Evolutionary conservation across 2,797 vertebrate genomes (phyloP), one percentile per base, ranked within the genome.

Genomic region (Molossus molossus): DNA sequence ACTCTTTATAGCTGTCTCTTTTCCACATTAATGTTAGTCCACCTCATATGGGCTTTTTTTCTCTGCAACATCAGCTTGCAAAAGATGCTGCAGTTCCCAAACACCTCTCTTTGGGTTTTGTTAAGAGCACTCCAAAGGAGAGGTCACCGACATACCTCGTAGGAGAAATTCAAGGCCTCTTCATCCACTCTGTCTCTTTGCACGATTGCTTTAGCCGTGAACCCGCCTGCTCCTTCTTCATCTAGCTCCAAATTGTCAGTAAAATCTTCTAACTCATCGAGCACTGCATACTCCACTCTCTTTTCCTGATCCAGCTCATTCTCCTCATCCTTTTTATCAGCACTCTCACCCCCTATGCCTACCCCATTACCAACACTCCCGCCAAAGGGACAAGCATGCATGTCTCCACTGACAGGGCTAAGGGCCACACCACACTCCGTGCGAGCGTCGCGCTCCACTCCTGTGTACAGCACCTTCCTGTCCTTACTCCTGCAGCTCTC

Each of bases 261-360:
- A 98, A 99, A 99, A 98, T 99, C 99, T 98, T 99, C 99, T 98
- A 99, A 98, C 98, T 99, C 99, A 98, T 99, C 99, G 98, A 99
- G 98, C 97, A 99, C 99, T 60, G 99, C 99, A 93, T 99, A 99
- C 97, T 99, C 99, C 98, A 99, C 99, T 99, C 99, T 99, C 98
- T 99, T 99, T 98, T 99, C 99, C 98, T 98, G 98, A 97, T 99
- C 99, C 97, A 97, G 97, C 97, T 99, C 99, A 87, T 98, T 97
- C 83, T 99, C 99, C 94, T 99, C 99, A 90, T 98, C 98, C 95
- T 98, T 99, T 94, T 98, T 99, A 96, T 98, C 98, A 96, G 98
- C 97, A 89, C 97, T 98, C 93, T 98, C 98, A 98, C 98, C 98
- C 97, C 98, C 98, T 97, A 96, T 1, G n/a, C 98, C 98, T 96